Evolutionary conservation across 37 sponge, comb jelly and placozoan genomes (phyloP), one percentile per base, ranked within the genome.

Genomic region (Haliclona indistincta): DNA sequence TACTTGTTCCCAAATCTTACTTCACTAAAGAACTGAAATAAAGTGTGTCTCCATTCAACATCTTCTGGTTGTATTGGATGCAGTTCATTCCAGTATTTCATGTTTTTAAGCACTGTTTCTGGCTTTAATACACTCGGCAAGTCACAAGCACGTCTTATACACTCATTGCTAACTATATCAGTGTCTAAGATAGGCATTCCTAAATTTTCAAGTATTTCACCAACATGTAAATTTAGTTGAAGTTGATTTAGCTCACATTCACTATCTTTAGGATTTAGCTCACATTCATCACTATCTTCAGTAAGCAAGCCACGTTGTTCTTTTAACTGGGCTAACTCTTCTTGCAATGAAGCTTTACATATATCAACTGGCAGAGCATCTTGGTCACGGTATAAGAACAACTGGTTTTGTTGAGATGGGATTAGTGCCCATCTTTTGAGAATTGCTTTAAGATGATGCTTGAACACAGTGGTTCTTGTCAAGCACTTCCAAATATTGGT

Each of bases 341-440:
- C n/a, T n/a, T n/a, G n/a, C n/a, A n/a, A n/a, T n/a, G n/a, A n/a
- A n/a, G n/a, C n/a, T n/a, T n/a, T n/a, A n/a, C n/a, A n/a, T n/a
- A n/a, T n/a, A n/a, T n/a, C n/a, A 47, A 47, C 15, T 47, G 51
- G 51, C 15, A 47, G 51, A 15, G 51, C 51, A n/a, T n/a, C n/a
- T 8, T 62, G 22, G 25, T 55, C 35, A 33, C 33, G 29, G 23
- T 53, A 70, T 43, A 63, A 70, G 53, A 64, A 76, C 2, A 76
- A 63, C 10, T 39, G 66, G 0, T 64, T 63, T 1, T 43, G 2
- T 5, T 28, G 23, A 3, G 77, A 29, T 13, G 49, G 65, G 0
- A 76, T 63, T 19, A 76, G 13, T 22, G 77, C 77, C 77, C 77
- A 76, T 42, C 1, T 28, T 58, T 63, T 64, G 26, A 76, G 32